Base-by-base conservation (phyloP, 1,140 invertebrate species). In the Hycleus phaleratus region DNA sequence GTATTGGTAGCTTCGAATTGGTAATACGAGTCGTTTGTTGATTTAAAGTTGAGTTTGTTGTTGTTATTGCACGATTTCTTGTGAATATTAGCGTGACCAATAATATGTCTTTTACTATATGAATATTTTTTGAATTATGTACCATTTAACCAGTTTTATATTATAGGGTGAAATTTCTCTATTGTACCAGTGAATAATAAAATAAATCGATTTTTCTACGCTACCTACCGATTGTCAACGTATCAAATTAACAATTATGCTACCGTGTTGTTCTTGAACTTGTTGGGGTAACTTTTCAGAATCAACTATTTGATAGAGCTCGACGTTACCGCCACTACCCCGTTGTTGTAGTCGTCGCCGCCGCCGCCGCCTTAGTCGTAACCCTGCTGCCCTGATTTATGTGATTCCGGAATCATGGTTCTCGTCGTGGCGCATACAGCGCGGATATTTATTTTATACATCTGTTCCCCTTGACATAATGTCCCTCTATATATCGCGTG, bases 361-460 rank as follows among this genome's bases (percentile, higher is more conserved):
- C 7, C 26, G 26, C 6, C 32, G 32, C 7, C 4, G 42, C 38
- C 10, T 40, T 62, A 48, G 49, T 62, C 59, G 59, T 64, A 61
- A 58, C 68, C 62, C 64, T 32, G 60, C 65, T 64, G 62, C 57
- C 71, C 70, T 73, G 73, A 75, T 74, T 75, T 75, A 75, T 73
- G 71, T 68, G 71, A 75, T 71, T 75, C 72, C 71, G 71, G 72
- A 74, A 75, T 75, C 73, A 74, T 74, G 73, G 73, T 68, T 73
- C 69, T 73, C 66, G 67, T 68, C 67, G 61, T 63, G 60, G 69
- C 70, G 70, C 70, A 72, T 72, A 72, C 66, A 71, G 65, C 69
- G 63, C 67, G 71, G 73, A 75, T 75, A 75, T 75, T 75, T 75
- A 75, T 75, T 75, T 75, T 75, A 75, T 75, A 75, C 73, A 75